Evolutionary conservation across 1,140 invertebrate species (phyloP).

Genomic region (Phocides pigmalion): DNA sequence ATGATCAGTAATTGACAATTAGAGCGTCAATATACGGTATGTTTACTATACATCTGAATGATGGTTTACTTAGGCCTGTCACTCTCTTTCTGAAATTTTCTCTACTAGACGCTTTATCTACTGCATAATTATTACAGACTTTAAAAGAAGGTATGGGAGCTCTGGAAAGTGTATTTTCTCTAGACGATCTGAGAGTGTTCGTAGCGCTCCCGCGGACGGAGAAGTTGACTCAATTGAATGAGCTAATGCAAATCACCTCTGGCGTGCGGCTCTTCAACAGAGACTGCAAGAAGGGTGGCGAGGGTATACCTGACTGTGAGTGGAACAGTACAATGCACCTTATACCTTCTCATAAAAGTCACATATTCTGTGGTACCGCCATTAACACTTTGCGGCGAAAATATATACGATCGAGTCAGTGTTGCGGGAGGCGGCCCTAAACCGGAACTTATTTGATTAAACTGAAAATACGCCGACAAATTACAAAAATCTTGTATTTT

Average conservation of each 20-base stretch:
- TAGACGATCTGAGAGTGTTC: conserved; percentile 87
- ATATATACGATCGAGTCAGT: too few relatives aligned
- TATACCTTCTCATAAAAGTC: not conserved
- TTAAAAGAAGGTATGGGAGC: conserved; percentile 86
- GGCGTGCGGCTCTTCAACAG: conserved; percentile 88
- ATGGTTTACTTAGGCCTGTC: too few relatives aligned
- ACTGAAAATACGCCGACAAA: too few relatives aligned
- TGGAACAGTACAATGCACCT: conserved; percentile 20
- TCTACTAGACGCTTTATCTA: too few relatives aligned
- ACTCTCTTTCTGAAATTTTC: too few relatives aligned
- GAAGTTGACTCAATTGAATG: conserved; percentile 82
- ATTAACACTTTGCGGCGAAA: too few relatives aligned
- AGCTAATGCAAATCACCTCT: conserved; percentile 85
- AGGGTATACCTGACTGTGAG: conserved; percentile 87
- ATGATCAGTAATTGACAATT: too few relatives aligned
- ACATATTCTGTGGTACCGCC: not conserved
- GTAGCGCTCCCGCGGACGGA: conserved; percentile 83
- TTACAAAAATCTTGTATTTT: too few relatives aligned
- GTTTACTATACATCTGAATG: too few relatives aligned
- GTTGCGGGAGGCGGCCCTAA: too few relatives aligned
- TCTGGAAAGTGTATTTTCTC: conserved; percentile 89
- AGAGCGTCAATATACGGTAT: too few relatives aligned
- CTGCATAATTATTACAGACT: conserved; percentile 57
- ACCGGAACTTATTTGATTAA: too few relatives aligned
- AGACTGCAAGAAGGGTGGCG: conserved; percentile 87